Evolutionary conservation across 1,140 invertebrate genomes (phyloP), one percentile per base, ranked within the genome.

Genomic region (Campoletis sonorensis): DNA sequence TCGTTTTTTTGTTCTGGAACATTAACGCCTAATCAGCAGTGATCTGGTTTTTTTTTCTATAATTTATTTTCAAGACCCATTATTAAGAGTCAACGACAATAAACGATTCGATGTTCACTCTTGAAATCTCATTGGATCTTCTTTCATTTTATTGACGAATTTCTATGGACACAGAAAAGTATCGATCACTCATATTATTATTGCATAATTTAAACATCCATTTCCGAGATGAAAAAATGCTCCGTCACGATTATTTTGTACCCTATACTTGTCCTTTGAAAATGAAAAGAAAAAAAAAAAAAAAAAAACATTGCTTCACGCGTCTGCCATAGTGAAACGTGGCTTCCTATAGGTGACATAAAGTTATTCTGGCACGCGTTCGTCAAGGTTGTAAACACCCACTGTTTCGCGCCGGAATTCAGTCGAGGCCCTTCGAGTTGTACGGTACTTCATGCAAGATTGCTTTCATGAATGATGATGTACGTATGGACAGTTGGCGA

Each of bases 301-400:
- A 72, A 72, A 45, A 72, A 72, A 49, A 72, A 23, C 54, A 75
- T 51, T 7, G 10, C 54, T 51, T 54, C 23, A 75, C 49, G 23
- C 16, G 72, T 58, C 72, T 73, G 8, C 7, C 40, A 18, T 21
- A 49, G 21, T 54, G 72, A 75, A 58, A 54, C 26, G 49, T 75
- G 21, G 45, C 72, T 75, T 75, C 72, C 72, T 75, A 51, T 18
- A 75, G 45, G 23, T 37, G 72, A 33, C 72, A 75, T 49, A 75
- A 27, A 75, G 72, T 75, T 58, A 75, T 75, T 75, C 72, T 49
- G 72, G 72, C 72, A 75, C 72, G 72, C 72, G 72, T 75, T 75
- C 72, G 72, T 75, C 72, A 75, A 75, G 72, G 72, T 75, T 75
- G 72, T 75, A 75, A 75, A 75, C 72, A 75, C 18, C 71, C 21